phyloP scores from a whole-genome alignment of 2,888 invertebrate genomes.

The Idaea dimidiata region DNA sequence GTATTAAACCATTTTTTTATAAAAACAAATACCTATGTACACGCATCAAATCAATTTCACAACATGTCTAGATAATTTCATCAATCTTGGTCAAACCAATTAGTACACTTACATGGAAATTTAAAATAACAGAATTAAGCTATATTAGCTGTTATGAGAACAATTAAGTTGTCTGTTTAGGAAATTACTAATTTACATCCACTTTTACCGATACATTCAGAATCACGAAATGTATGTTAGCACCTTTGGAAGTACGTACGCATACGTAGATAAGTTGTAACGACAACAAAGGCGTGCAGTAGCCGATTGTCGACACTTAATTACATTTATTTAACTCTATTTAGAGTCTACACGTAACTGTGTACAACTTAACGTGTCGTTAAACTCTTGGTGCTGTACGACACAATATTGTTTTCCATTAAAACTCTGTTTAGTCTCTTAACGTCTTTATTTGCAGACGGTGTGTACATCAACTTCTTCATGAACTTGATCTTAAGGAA shows the following conservation, averaged over 20 bases:
- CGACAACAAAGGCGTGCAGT: constrained; percentile 22
- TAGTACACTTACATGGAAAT: constrained; percentile 25
- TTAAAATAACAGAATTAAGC: constrained; percentile 31
- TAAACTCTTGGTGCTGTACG: not conserved
- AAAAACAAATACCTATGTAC: not conserved
- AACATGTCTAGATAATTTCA: constrained; percentile 19
- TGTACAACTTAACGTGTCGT: not conserved
- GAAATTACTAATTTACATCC: constrained; percentile 62
- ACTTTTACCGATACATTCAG: constrained; percentile 59
- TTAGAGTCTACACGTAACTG: constrained; percentile 12
- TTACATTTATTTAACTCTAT: constrained; percentile 22
- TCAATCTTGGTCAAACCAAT: constrained; percentile 27
- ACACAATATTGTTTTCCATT: not conserved
- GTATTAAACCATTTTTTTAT: constrained; percentile 8
- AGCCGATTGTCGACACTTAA: constrained; percentile 16
- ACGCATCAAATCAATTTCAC: constrained; percentile 5
- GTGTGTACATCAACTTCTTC: not conserved
- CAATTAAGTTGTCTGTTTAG: constrained; percentile 50
- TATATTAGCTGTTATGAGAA: constrained; percentile 29
- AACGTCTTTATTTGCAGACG: not conserved
- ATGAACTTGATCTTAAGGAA: not conserved
- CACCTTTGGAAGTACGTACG: constrained; percentile 53
- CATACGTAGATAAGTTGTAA: constrained; percentile 28
- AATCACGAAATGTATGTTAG: constrained; percentile 70
- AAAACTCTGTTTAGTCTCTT: not conserved